phyloP scores from a whole-genome alignment of 2,888 invertebrate species.

The Nyleta sp. region DNA sequence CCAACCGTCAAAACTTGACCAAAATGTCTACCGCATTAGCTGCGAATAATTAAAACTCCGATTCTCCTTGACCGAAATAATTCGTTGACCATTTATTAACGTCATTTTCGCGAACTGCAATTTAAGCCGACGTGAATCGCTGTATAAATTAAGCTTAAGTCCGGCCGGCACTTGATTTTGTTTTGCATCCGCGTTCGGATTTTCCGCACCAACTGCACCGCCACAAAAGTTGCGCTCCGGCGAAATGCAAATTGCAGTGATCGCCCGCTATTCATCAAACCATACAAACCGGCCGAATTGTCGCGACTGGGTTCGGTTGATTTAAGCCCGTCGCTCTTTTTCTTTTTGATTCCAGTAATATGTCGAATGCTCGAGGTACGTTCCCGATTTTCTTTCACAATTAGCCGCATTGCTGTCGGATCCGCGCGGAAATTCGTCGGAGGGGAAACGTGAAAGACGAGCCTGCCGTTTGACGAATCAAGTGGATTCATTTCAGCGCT shows the following conservation, averaged over 20 bases:
- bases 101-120: no score
- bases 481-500: constrained; percentile 48
- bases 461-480: constrained; percentile 42
- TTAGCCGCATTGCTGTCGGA: constrained; percentile 4
- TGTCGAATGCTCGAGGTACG: constrained; percentile 64
- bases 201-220: constrained; percentile 9
- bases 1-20: no score
- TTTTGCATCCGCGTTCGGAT: constrained; percentile 18
- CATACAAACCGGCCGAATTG: constrained; percentile 17
- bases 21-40: no score
- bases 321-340: constrained; percentile 10
- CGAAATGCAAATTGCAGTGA: constrained; percentile 53
- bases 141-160: constrained; percentile 17
- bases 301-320: constrained; percentile 7
- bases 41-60: no score
- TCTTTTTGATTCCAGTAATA: constrained; percentile 28
- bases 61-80: no score
- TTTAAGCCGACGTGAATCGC: neutral
- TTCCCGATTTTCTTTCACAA: constrained; percentile 5
- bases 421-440: no score
- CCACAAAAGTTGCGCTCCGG: constrained; percentile 24
- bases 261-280: constrained; percentile 46
- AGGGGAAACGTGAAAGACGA: constrained; percentile 44
- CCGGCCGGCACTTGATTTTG: constrained; percentile 20
- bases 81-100: no score